phyloP scores from a whole-genome alignment of 2,797 vertebrate genomes.

The Anas bernieri region DNA sequence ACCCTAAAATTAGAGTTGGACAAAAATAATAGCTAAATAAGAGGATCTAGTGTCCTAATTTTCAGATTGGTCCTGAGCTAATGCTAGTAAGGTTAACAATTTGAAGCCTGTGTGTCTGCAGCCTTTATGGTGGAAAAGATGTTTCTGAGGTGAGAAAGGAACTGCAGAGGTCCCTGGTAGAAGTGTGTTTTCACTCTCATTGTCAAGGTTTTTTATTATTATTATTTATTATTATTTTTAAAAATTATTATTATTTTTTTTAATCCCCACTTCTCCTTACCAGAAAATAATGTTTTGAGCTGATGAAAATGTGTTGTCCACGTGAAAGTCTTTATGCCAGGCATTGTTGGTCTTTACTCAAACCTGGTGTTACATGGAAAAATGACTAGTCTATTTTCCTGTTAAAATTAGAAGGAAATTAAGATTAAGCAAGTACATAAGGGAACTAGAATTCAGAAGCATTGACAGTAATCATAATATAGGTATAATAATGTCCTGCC shows the following conservation, averaged over 20 bases:
- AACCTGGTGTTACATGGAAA: not conserved
- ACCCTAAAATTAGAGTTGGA: not conserved
- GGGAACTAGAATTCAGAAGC: not conserved
- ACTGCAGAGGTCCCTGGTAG: not conserved
- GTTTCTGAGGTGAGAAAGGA: not conserved
- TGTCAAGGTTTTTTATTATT: fast-evolving
- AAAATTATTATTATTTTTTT: not conserved
- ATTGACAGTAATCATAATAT: not conserved
- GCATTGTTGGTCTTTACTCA: not conserved
- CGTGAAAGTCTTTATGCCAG: not conserved
- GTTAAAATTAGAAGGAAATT: not conserved
- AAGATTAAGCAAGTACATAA: not conserved
- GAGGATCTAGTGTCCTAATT: fast-evolving
- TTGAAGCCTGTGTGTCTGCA: not conserved
- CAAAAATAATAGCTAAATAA: not conserved
- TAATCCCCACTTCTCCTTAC: not conserved
- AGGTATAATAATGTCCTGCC: not conserved
- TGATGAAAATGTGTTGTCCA: not conserved
- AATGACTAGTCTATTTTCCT: not conserved
- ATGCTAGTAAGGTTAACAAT: not conserved
- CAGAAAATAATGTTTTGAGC: not conserved
- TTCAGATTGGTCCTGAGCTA: not conserved
- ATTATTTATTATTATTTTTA: not conserved
- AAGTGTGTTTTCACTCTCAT: not conserved
- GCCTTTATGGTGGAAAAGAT: not conserved